A percentile compares a stretch with the other conserved stretches of the same genome.
These are phyloP conservation scores for Ips nitidus DNA, from an alignment of 1,140 invertebrate species.

Conservation along the genomic window DNA sequence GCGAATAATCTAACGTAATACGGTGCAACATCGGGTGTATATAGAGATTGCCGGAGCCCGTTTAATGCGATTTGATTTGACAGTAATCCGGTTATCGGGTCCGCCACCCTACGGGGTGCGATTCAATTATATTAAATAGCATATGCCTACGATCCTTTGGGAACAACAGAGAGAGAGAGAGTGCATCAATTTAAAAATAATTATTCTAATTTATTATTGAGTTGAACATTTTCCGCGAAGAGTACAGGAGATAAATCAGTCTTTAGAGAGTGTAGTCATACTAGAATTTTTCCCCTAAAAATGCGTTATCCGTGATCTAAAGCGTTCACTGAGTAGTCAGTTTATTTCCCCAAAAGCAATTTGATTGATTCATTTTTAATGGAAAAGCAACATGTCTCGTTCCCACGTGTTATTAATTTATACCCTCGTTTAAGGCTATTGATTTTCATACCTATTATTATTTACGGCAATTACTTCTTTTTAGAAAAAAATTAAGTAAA, in stretches of 20 bases:
- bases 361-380: constrained; percentile 27
- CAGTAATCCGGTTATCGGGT: constrained; percentile 54
- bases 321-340: constrained; percentile 4
- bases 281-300: no score
- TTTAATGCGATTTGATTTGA: constrained; percentile 54
- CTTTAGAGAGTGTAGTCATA: no score
- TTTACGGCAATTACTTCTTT: no score
- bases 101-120: constrained; percentile 50
- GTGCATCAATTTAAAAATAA: constrained; percentile 41
- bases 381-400: constrained; percentile 22
- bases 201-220: constrained; percentile 35
- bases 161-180: constrained; percentile 13
- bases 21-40: constrained; percentile 39
- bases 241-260: no score
- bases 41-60: constrained; percentile 43
- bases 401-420: constrained; percentile 24
- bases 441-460: not conserved
- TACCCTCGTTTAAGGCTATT: not conserved
- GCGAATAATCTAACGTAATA: constrained; percentile 12
- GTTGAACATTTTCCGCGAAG: no score
- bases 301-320: constrained; percentile 1
- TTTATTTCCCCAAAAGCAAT: constrained; percentile 14
- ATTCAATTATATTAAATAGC: constrained; percentile 46
- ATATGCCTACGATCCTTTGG: constrained; percentile 41
- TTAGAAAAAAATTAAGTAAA: no score